Conservation (phyloP, 2,113 vertebrate genomes). For the Rhinoderma darwinii region DNA sequence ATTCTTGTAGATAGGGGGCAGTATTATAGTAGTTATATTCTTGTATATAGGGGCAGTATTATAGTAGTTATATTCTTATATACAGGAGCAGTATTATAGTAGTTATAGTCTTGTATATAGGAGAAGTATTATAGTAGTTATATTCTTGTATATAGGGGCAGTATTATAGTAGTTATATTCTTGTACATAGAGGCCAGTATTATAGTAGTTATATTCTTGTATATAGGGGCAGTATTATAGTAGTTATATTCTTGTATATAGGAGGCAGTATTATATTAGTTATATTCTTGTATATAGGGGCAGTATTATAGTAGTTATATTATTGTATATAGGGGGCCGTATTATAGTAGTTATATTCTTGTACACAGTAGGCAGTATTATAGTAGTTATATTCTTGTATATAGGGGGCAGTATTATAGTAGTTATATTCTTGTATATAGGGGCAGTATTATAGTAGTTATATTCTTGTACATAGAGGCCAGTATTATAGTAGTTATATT, state of each 20-base stretch:
- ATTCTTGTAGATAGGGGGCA: neutral
- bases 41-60: neutral
- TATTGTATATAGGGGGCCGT: neutral
- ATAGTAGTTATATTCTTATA: constrained; percentile 6
- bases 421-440: constrained; percentile 2
- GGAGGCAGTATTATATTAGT: neutral
- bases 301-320: constrained; percentile 9
- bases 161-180: no score
- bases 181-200: no score
- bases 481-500: no score
- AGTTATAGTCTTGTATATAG: neutral
- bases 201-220: constrained; percentile 1
- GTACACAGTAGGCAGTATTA: neutral
- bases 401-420: neutral
- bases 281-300: neutral
- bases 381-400: constrained; percentile 4
- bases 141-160: no score
- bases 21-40: constrained; percentile 6
- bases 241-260: constrained; percentile 1
- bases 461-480: neutral
- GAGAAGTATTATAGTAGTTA: neutral
- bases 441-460: neutral
- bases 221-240: neutral
- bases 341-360: constrained; percentile 19
- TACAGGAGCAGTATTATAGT: neutral